Percentiles rank a stretch among this genome's conserved stretches.
phyloP scores from a whole-genome alignment of 2,797 vertebrate genomes.

The Fistularia commersonii region DNA sequence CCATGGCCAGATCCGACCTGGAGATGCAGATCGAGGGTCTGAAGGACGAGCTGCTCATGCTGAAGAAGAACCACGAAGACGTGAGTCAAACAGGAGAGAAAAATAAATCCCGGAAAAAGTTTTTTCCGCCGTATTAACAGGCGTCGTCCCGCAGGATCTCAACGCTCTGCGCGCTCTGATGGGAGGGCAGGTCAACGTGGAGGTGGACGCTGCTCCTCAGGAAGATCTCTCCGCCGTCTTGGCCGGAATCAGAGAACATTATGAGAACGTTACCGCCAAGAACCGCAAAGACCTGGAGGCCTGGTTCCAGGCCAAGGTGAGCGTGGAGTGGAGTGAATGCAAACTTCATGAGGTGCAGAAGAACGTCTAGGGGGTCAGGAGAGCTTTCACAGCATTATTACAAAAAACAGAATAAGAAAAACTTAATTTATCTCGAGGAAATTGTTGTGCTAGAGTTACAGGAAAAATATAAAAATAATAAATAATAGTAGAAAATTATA shows the following conservation, averaged over 20 bases:
- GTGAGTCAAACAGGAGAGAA: constrained; percentile 25
- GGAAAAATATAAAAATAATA: no score
- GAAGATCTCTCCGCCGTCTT: constrained; percentile 77
- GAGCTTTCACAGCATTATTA: no score
- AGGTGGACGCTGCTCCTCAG: constrained; percentile 75
- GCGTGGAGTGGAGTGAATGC: background rate
- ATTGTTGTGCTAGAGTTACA: no score
- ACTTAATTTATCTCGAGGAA: no score
- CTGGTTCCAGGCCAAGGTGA: constrained; percentile 66
- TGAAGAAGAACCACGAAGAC: constrained; percentile 73
- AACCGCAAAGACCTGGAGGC: constrained; percentile 70
- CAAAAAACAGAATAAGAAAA: no score
- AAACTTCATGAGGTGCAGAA: no score
- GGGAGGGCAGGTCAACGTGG: constrained; percentile 80
- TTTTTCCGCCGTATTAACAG: no score
- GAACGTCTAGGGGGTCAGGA: no score
- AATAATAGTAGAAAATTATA: no score
- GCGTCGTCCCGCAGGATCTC: constrained; percentile 70
- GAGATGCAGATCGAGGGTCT: constrained; percentile 63
- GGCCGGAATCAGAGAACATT: constrained; percentile 80
- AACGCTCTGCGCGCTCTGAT: constrained; percentile 62
- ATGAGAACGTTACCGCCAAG: constrained; percentile 78
- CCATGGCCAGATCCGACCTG: constrained; percentile 50
- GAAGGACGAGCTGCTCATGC: constrained; percentile 65
- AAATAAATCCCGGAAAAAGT: no score